phyloP scores from a whole-genome alignment of 2,113 vertebrate species.

The Acanthisitta chloris region DNA sequence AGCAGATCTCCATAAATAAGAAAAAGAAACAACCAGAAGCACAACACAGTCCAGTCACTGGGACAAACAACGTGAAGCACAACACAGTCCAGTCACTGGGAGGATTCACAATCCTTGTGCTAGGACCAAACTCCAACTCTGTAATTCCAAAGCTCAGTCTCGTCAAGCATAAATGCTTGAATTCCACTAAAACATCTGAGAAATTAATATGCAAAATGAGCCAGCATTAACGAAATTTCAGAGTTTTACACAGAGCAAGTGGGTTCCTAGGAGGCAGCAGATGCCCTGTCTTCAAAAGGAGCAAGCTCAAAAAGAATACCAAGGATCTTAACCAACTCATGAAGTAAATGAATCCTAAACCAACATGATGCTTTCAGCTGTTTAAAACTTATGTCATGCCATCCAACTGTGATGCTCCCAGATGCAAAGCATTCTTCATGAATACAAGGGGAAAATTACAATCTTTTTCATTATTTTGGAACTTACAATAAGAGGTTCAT shows the following conservation, averaged over 20 bases:
- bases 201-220: too few relatives aligned
- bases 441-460: neutral
- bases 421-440: neutral
- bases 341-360: neutral
- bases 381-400: neutral
- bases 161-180: neutral
- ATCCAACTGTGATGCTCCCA: neutral
- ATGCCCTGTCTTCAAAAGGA: fast-evolving
- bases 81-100: neutral
- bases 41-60: neutral
- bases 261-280: neutral
- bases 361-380: neutral
- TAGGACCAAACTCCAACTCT: neutral
- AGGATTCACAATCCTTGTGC: neutral
- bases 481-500: neutral
- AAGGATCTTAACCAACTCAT: neutral
- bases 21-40: neutral
- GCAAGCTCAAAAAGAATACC: neutral
- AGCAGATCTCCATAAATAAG: neutral
- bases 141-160: neutral
- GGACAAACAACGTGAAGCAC: neutral
- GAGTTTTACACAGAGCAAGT: neutral
- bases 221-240: neutral
- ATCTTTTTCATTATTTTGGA: neutral
- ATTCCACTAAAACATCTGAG: neutral